phyloP scores from a whole-genome alignment of 2,113 vertebrate genomes.

The Microtus montanus region DNA sequence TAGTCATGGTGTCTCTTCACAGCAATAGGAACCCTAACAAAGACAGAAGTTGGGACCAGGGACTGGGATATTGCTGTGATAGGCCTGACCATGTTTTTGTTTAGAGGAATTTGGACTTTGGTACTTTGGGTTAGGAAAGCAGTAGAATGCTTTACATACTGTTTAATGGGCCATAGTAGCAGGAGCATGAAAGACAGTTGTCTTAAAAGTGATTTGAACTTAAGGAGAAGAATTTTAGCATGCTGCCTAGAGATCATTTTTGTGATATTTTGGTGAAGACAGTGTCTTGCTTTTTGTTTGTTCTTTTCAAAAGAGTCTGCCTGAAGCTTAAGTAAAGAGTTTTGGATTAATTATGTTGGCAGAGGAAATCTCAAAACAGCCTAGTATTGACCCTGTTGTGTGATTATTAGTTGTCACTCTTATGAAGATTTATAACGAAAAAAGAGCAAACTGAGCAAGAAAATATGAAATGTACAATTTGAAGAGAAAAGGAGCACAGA shows the following conservation, averaged over 20 bases:
- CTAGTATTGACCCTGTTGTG: neutral
- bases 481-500: neutral
- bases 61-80: too few relatives aligned
- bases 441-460: neutral
- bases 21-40: too few relatives aligned
- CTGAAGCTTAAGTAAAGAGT: neutral
- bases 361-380: neutral
- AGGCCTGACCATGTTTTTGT: too few relatives aligned
- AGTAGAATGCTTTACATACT: neutral
- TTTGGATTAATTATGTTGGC: neutral
- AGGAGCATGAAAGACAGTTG: neutral
- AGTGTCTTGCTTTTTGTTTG: neutral
- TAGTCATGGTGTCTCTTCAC: too few relatives aligned
- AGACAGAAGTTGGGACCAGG: too few relatives aligned
- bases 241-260: neutral
- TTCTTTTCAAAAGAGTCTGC: neutral
- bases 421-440: neutral
- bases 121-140: too few relatives aligned
- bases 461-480: neutral
- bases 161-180: neutral
- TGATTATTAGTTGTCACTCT: neutral
- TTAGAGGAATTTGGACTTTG: too few relatives aligned
- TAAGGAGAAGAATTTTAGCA: too few relatives aligned
- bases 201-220: neutral
- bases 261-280: neutral